Evolutionary conservation across 2,113 vertebrate species (phyloP), one percentile per base, ranked within the genome.

Genomic region (Channa maculata): DNA sequence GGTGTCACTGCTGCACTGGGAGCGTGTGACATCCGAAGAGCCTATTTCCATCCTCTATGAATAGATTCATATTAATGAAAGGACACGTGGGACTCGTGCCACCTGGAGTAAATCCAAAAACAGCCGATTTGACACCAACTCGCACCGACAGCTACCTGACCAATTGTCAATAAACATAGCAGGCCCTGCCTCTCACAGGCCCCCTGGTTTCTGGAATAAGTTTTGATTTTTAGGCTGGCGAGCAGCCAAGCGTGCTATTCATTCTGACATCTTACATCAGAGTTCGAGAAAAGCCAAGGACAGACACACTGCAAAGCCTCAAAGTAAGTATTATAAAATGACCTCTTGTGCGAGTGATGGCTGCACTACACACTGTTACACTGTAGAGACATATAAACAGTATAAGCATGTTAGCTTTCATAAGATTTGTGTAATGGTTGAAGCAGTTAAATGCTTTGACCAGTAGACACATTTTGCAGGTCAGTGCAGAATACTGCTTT

Each of bases 61-160:
- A 84, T 70, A 86, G 78, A 76, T 49, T 50, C 50, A 45, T 71
- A 59, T 82, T 75, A 72, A 79, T 68, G 44, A 70, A 58, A n/a
- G 62, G 0, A 62, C 68, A 63, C 6, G 49, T 24, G 79, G 81
- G 81, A 83, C 34, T 3, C 2, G 14, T 0, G 65, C 85, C 83
- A 83, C 53, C 72, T 80, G 80, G 80, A 84, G 13, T 0, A 37
- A 3, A 5, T 63, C 69, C 71, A 75, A 15, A 52, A 9, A 33
- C 15, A 4, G 39, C 8, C 24, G 9, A 4, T 68, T 51, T 68
- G 61, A 83, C 10, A 50, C 5, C 36, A n/a, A 58, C 64, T 71
- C 33, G n/a, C 53, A 63, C 38, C 12, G 75, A 73, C 67, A 72
- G 72, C 51, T 6, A 46, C 1, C 77, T 58, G 13, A 55, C 53